Evolutionary conservation across 2,888 invertebrate species (phyloP), one percentile per base, ranked within the genome.

Genomic region (Camptogramma bilineatum): DNA sequence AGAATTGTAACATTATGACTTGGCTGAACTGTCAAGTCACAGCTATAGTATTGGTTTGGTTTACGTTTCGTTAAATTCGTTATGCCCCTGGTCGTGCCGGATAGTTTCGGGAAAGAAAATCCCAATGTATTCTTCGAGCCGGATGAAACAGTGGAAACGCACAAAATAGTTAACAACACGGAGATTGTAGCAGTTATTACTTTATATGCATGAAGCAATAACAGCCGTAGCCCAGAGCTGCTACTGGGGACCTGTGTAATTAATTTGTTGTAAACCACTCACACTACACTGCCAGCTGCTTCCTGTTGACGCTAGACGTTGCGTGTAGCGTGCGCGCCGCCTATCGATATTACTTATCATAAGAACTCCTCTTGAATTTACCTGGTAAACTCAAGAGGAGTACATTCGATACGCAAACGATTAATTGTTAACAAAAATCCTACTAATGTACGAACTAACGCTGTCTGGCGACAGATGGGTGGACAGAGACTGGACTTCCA

Each of bases 161-260:
- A 53, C 74, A 71, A 70, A 77, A 77, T 82, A 79, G 76, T 73
- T 78, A 79, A 73, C 66, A 65, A 72, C 69, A 74, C 74, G 70
- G 76, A 76, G 78, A 78, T 79, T 78, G 81, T 79, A 78, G 80
- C 76, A 79, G 79, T 86, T 84, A 86, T 87, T 86, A 84, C 83
- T 86, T 87, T 86, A 86, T 86, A 86, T 85, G 86, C 87, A 86
- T 86, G 83, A 82, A 85, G 86, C 81, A 85, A 86, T 88, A 88
- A 87, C 82, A 79, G 76, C 72, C 74, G 74, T 71, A 74, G 77
- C 77, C 68, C 80, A 77, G 79, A 79, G 77, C 74, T 57, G 77
- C 76, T 75, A 76, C 74, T 71, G 79, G 76, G 75, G 75, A 66
- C 82, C 78, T 70, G 73, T 77, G 77, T 84, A 85, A 88, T 89